These are phyloP conservation scores for Pardosa pseudoannulata DNA, from an alignment of 2,888 invertebrate species.

Conservation along the genomic window DNA sequence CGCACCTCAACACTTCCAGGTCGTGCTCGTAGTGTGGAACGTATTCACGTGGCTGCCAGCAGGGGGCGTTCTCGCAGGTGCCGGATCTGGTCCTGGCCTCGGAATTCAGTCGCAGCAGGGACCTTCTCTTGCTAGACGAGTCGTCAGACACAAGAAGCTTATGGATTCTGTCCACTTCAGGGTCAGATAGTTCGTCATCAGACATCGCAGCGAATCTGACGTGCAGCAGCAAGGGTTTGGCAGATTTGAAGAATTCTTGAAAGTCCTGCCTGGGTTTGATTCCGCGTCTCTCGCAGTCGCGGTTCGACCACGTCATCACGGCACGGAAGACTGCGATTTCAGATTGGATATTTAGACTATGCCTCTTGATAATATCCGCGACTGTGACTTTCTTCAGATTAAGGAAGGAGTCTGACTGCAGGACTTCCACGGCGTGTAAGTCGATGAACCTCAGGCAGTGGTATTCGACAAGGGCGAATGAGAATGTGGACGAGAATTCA, in stretches of 20 bases:
- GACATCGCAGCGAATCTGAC: constrained; percentile 33
- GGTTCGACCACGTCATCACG: constrained; percentile 29
- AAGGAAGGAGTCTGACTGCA: constrained; percentile 14
- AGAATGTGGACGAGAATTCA: neutral
- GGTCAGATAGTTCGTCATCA: constrained; percentile 25
- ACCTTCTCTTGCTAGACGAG: neutral
- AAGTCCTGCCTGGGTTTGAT: neutral
- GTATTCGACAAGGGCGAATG: constrained; percentile 21
- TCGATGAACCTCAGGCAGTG: constrained; percentile 48
- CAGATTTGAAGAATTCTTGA: neutral
- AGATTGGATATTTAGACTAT: constrained; percentile 12
- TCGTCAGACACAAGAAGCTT: constrained; percentile 26
- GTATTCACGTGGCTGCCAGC: neutral
- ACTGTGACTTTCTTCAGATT: constrained; percentile 31
- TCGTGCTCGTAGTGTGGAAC: neutral
- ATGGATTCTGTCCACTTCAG: neutral
- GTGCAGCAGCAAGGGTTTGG: constrained; percentile 9
- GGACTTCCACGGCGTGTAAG: constrained; percentile 17
- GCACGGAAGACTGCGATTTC: constrained; percentile 29
- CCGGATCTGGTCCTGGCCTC: neutral
- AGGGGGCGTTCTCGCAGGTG: neutral
- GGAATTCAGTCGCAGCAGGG: neutral
- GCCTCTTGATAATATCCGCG: constrained; percentile 25
- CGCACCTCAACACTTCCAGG: neutral
- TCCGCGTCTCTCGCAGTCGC: constrained; percentile 13